phyloP scores from a whole-genome alignment of 2,888 invertebrate species.

The Andrena hattorfiana region DNA sequence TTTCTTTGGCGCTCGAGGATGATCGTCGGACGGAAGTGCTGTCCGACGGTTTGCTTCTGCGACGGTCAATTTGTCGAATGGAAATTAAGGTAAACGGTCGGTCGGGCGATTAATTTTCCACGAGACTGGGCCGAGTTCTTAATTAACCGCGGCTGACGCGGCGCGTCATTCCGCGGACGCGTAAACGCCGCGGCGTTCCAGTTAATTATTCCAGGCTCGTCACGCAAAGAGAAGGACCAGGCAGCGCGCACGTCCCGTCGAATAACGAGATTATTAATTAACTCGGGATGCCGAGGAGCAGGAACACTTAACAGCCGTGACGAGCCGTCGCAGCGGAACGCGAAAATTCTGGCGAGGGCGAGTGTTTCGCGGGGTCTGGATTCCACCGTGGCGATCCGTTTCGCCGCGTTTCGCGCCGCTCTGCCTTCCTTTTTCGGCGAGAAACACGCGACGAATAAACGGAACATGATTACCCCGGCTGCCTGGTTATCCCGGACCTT shows the following conservation, averaged over 20 bases:
- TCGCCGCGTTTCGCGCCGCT: conserved; percentile 12
- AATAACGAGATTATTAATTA: conserved; percentile 71
- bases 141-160: conserved; percentile 59
- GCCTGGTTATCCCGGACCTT: not conserved
- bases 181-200: conserved; percentile 43
- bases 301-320: conserved; percentile 48
- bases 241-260: conserved; percentile 32
- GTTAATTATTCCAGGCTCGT: conserved; percentile 62
- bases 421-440: not conserved
- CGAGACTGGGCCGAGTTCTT: conserved; percentile 48
- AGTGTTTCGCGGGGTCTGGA: not conserved
- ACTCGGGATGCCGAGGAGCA: conserved; percentile 40
- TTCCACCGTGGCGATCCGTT: conserved; percentile 5
- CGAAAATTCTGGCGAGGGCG: conserved; percentile 45
- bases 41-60: not conserved
- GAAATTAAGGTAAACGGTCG: conserved; percentile 29
- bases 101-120: conserved; percentile 49
- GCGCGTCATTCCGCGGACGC: conserved; percentile 49
- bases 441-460: not conserved
- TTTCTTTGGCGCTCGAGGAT: too few species aligned
- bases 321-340: conserved; percentile 24
- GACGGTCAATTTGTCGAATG: conserved; percentile 25
- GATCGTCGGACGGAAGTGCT: too few species aligned
- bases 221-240: conserved; percentile 21
- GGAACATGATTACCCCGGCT: not conserved